phyloP scores from a whole-genome alignment of 2,888 invertebrate genomes.

The Coenonympha arcania region DNA sequence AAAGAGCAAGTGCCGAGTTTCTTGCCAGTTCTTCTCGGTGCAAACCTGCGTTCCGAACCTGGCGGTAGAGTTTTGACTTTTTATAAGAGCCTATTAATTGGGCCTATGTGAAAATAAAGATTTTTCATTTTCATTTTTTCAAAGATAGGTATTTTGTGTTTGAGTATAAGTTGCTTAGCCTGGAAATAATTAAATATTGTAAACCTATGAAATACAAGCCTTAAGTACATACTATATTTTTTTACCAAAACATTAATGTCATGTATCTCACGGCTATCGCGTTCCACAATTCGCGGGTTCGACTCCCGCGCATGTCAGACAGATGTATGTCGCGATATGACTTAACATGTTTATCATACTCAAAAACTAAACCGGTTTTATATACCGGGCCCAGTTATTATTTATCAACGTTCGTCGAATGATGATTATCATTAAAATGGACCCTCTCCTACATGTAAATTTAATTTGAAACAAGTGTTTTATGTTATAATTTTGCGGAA shows the following conservation, averaged over 20 bases:
- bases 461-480: background rate
- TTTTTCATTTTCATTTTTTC: too few relatives aligned
- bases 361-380: background rate
- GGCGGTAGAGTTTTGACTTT: too few relatives aligned
- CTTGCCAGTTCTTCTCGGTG: too few relatives aligned
- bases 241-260: background rate
- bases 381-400: background rate
- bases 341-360: slow-evolving; percentile 1
- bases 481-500: background rate
- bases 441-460: background rate
- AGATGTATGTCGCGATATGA: background rate
- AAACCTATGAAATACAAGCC: too few relatives aligned
- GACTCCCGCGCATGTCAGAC: slow-evolving; percentile 4
- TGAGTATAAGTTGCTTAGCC: too few relatives aligned
- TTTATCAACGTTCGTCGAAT: slow-evolving; percentile 1
- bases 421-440: background rate
- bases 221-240: too few relatives aligned
- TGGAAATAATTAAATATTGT: too few relatives aligned
- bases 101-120: too few relatives aligned
- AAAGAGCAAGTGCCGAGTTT: too few relatives aligned
- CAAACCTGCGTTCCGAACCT: too few relatives aligned
- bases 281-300: background rate
- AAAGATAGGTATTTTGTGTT: too few relatives aligned
- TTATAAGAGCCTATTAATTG: too few relatives aligned
- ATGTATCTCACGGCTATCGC: slow-evolving; percentile 2